A percentile compares a stretch with the other conserved stretches of the same genome.
Evolutionary conservation across 1,140 invertebrate genomes (phyloP).

Genomic region (Atta colombica): DNA sequence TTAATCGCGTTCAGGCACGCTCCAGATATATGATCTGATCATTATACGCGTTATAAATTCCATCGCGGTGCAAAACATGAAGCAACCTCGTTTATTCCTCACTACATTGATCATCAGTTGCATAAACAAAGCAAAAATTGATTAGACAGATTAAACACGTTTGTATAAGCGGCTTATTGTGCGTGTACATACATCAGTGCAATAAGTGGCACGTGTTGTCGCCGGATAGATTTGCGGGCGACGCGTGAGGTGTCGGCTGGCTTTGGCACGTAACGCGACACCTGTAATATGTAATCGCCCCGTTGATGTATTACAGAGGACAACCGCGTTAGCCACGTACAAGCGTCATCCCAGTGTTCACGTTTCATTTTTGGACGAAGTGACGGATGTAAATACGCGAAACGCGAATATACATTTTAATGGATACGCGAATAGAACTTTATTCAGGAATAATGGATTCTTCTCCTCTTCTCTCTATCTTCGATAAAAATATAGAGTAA

Average conservation of each 20-base stretch:
- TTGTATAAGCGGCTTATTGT: slow-evolving; percentile 43
- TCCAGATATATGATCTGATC: neutral
- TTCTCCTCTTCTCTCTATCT: neutral
- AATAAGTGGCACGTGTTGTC: slow-evolving; percentile 82
- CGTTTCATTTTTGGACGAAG: slow-evolving; percentile 32
- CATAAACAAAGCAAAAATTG: slow-evolving; percentile 54
- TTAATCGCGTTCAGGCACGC: neutral
- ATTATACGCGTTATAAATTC: slow-evolving; percentile 25
- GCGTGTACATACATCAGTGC: slow-evolving; percentile 55
- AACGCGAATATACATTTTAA: slow-evolving; percentile 24
- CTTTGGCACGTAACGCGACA: slow-evolving; percentile 80
- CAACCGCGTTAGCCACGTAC: slow-evolving; percentile 61
- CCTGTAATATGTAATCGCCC: slow-evolving; percentile 79
- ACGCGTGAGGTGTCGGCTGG: slow-evolving; percentile 79
- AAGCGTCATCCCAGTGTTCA: neutral
- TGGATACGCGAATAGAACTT: slow-evolving; percentile 2
- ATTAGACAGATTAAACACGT: slow-evolving; percentile 66
- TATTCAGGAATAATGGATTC: slow-evolving; percentile 18
- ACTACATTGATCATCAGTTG: slow-evolving; percentile 51
- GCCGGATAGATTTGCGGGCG: slow-evolving; percentile 81
- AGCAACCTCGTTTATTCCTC: slow-evolving; percentile 56
- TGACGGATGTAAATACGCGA: slow-evolving; percentile 27
- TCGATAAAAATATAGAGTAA: neutral
- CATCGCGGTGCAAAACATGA: slow-evolving; percentile 44
- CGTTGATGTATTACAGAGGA: slow-evolving; percentile 77